Base-by-base conservation (phyloP, 2,888 invertebrate genomes). In the Falcaria lacertinaria region DNA sequence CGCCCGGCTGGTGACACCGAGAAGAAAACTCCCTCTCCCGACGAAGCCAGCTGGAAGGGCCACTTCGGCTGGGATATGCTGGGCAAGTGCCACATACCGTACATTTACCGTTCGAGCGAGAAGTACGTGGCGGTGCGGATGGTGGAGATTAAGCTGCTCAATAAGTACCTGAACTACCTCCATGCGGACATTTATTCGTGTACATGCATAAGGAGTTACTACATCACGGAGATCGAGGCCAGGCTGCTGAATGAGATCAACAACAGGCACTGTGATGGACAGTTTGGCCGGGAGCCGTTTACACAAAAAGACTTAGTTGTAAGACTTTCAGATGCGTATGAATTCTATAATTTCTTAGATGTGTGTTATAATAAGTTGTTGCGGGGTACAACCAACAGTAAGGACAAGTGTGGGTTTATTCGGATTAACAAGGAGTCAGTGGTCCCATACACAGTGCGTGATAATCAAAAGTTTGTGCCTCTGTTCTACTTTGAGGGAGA, bases 111-210 rank as follows among this genome's bases (percentile, higher is more conserved):
- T 15, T 92, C 93, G 41, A 91, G 93, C 14, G 96, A 96, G 73
- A 95, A 95, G 74, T 98, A 96, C 77, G 96, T 97, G 72, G 95
- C 97, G n/a, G 97, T 98, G 41, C 92, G 97, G 43, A 97, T 98
- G 93, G 95, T 98, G 16, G 98, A 98, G 80, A 92, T 94, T 67
- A 97, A 97, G 80, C 91, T 97, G 37, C 91, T 97, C 16, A 95
- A 96, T 75, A 96, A 96, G 85, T 96, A 96, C 86, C 92, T 97
- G 67, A 95, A 94, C 74, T 95, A 95, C 73, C 91, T 97, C 41
- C 97, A 97, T 75, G 94, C 95, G 54, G 96, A 96, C 72, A 95
- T 97, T 54, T 96, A 96, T 80, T 96, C 95, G 54, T 97, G 97
- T 80, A 96, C 96, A 11, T 96, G 96, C 74, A 95, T 98, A 58